Evolutionary conservation across 1,140 invertebrate species (phyloP).

Genomic region (Homarus americanus): DNA sequence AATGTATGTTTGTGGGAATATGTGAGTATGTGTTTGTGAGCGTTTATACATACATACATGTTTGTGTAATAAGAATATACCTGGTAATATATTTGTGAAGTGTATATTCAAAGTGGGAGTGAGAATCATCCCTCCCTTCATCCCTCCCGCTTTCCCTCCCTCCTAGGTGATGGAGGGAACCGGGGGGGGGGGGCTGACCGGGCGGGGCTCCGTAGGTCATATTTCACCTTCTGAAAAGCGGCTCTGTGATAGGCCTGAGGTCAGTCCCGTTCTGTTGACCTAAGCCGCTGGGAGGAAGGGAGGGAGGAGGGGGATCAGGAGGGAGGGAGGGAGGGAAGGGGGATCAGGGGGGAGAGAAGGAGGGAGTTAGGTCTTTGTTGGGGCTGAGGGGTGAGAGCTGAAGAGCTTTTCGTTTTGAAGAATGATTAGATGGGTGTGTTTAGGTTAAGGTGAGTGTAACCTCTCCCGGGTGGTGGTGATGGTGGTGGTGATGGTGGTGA

Average conservation of each 20-base stretch:
- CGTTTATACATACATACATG: too few species aligned
- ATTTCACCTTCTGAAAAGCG: slow-evolving; percentile 52
- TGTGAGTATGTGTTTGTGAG: too few species aligned
- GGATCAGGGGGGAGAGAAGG: background rate
- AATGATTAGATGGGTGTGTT: slow-evolving; percentile 40
- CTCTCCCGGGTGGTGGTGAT: background rate
- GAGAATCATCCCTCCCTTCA: too few species aligned
- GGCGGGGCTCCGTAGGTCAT: slow-evolving; percentile 23
- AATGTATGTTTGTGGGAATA: too few species aligned
- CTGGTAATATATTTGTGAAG: too few species aligned
- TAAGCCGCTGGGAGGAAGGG: slow-evolving; percentile 27
- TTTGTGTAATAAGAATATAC: too few species aligned
- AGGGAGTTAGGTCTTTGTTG: slow-evolving; percentile 38
- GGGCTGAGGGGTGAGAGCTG: slow-evolving; percentile 18
- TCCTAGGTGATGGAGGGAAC: too few species aligned
- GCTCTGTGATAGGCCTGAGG: slow-evolving; percentile 50
- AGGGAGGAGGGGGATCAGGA: background rate
- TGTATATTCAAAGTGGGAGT: too few species aligned
- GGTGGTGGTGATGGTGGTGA: background rate
- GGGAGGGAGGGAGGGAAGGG: background rate
- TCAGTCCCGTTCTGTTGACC: slow-evolving; percentile 55
- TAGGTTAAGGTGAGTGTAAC: slow-evolving; percentile 18
- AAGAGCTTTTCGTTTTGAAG: slow-evolving; percentile 53
- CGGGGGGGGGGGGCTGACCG: slow-evolving; percentile 7
- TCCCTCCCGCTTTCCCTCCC: too few species aligned